Evolutionary conservation across 2,113 vertebrate genomes (phyloP).

Genomic region (Cyprinodon tularosa): DNA sequence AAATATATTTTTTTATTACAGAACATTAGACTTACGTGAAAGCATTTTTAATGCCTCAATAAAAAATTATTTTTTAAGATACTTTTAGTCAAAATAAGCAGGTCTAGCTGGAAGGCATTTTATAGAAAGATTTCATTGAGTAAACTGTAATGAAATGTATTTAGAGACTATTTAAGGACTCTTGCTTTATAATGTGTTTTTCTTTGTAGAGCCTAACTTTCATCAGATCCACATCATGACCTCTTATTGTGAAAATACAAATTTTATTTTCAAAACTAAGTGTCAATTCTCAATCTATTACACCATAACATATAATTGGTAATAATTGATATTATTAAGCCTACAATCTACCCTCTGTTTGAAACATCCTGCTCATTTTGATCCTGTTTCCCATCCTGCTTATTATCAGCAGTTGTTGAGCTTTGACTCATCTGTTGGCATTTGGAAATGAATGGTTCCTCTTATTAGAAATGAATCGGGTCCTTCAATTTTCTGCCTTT

Average conservation of each 20-base stretch:
- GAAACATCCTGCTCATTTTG: constrained; percentile 21
- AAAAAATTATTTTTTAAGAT: too few species aligned
- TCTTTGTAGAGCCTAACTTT: neutral
- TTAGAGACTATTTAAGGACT: neutral
- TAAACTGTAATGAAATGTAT: neutral
- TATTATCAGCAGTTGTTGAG: constrained; percentile 36
- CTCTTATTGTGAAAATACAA: neutral
- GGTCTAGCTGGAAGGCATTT: too few species aligned
- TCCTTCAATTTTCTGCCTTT: constrained; percentile 35
- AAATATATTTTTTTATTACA: too few species aligned
- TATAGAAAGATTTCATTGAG: neutral
- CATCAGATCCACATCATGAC: neutral
- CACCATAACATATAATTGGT: neutral
- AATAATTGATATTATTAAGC: constrained; percentile 8
- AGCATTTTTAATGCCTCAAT: too few species aligned
- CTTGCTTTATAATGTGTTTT: neutral
- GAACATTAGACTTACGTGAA: too few species aligned
- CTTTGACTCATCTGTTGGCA: constrained; percentile 54
- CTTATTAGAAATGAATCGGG: constrained; percentile 56
- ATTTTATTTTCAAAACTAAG: neutral
- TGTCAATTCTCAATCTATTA: neutral
- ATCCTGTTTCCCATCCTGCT: constrained; percentile 18
- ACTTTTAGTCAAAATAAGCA: too few species aligned
- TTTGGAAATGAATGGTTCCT: constrained; percentile 40
- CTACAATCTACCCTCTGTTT: constrained; percentile 15